Percentiles rank a stretch among this genome's conserved stretches.
Evolutionary conservation across 2,888 invertebrate species (phyloP).

Genomic region (Ditylenchus weischeri): DNA sequence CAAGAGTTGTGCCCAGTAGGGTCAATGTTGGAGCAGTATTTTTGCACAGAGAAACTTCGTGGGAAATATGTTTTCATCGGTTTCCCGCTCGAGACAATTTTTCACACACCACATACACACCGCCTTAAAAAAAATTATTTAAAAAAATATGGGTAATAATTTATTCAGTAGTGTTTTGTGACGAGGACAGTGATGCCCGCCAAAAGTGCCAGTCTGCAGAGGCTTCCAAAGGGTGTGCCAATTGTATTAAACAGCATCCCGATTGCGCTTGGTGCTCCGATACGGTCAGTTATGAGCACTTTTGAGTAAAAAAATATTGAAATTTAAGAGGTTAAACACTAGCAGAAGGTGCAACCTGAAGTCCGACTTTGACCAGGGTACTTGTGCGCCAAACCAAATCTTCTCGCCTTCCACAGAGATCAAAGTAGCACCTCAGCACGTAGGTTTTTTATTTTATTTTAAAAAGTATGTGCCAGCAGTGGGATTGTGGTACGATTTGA

Average conservation of each 20-base stretch:
- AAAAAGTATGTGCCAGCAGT: background rate
- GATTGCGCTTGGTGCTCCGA: conserved; percentile 51
- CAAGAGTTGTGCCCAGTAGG: too few species aligned
- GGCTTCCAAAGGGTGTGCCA: conserved; percentile 35
- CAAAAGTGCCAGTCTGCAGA: conserved; percentile 23
- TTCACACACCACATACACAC: too few species aligned
- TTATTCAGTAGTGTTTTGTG: background rate
- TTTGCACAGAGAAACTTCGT: too few species aligned
- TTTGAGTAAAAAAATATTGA: too few species aligned
- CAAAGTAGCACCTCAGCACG: conserved; percentile 38
- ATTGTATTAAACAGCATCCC: conserved; percentile 47
- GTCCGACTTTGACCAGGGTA: conserved; percentile 34
- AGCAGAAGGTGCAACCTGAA: conserved; percentile 43
- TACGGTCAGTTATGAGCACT: conserved; percentile 12
- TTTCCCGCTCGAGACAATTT: too few species aligned
- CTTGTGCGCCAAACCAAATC: conserved; percentile 43
- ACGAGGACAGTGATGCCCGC: conserved; percentile 17
- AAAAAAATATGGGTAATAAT: too few species aligned
- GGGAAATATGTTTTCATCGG: too few species aligned
- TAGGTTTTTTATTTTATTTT: conserved; percentile 5
- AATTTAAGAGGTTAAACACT: conserved; percentile 37
- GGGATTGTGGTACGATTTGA: too few species aligned
- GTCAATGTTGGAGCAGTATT: too few species aligned
- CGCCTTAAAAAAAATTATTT: too few species aligned
- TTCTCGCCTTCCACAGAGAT: conserved; percentile 48